These are phyloP conservation scores for Drosophila pegasa DNA, from an alignment of 2,888 invertebrate genomes.

Conservation along the genomic window DNA sequence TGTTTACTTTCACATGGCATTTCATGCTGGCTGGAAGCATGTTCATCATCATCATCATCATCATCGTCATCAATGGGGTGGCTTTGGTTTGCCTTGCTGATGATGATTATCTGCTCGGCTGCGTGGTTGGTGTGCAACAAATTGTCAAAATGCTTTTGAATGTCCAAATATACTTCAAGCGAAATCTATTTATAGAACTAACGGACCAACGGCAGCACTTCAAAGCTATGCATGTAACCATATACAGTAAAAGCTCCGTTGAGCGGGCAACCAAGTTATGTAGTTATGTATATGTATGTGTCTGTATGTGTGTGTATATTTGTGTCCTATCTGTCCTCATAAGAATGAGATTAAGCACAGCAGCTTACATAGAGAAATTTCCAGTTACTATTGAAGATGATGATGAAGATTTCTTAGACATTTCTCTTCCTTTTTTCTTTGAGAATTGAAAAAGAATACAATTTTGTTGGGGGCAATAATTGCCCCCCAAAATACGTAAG, in stretches of 20 bases:
- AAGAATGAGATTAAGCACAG: background rate
- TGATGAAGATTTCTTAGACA: no score
- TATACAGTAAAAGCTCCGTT: conserved; percentile 7
- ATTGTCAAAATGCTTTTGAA: conserved; percentile 34
- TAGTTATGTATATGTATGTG: background rate
- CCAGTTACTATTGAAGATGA: background rate
- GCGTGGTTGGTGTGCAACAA: conserved; percentile 47
- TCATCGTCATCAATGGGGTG: background rate
- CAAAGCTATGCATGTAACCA: conserved; percentile 3
- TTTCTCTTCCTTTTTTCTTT: background rate
- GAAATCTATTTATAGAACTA: conserved; percentile 36
- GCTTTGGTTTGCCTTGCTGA: background rate
- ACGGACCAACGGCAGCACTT: conserved; percentile 2
- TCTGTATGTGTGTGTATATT: background rate
- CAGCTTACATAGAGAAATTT: background rate
- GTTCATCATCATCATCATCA: conserved; percentile 23
- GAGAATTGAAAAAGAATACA: background rate
- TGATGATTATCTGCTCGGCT: conserved; percentile 8
- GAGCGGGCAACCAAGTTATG: background rate
- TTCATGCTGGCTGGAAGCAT: conserved; percentile 43
- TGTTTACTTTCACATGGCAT: conserved; percentile 58
- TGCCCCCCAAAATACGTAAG: background rate
- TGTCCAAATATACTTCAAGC: conserved; percentile 37
- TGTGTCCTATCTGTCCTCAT: background rate
- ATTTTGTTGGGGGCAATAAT: background rate